Base-by-base conservation (phyloP, 2,888 invertebrate species). In the Campopleginae sp. region DNA sequence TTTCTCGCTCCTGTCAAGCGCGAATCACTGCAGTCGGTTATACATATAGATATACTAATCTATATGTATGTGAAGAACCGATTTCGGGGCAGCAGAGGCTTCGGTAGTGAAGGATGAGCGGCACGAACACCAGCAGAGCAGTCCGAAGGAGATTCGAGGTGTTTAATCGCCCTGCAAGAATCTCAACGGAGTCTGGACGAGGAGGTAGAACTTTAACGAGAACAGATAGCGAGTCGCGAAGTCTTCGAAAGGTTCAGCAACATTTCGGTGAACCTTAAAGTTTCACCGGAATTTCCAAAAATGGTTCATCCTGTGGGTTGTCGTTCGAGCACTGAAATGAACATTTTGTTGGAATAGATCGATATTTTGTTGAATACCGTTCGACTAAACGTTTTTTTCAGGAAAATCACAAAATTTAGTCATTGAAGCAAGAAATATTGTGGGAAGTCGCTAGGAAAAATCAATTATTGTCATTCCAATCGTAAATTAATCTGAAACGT, bases 91-190 rank as follows among this genome's bases (percentile, higher is more conserved):
- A 51, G 80, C 54, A 54, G 61, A 54, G 58, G 81, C 27, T 65
- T 65, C 19, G 58, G 54, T 38, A 81, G 79, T 71, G 86, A 77
- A 58, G 71, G 44, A 78, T 51, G 54, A 77, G 72, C 66, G 70
- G 77, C 79, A 83, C 72, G 68, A 72, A 44, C 65, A 46, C 79
- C 72, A 65, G 38, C 38, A 38, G 38, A 38, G 38, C 71, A 66
- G 77, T 74, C 77, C 68, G 48, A 65, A 66, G 76, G 38, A 80
- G 65, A 72, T 76, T 80, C 76, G 75, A 76, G 76, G 77, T 72
- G 76, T 72, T 76, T 80, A 84, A 77, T 84, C 76, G 84, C 44
- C 76, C 80, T 72, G 80, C 66, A 84, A 58, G 65, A 84, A 81
- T 68, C 79, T 79, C 74, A 51, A 51, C 71, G n/a, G 76, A 82